These are phyloP conservation scores for Cepaea nemoralis DNA, from an alignment of 1,140 invertebrate genomes.

Conservation along the genomic window DNA sequence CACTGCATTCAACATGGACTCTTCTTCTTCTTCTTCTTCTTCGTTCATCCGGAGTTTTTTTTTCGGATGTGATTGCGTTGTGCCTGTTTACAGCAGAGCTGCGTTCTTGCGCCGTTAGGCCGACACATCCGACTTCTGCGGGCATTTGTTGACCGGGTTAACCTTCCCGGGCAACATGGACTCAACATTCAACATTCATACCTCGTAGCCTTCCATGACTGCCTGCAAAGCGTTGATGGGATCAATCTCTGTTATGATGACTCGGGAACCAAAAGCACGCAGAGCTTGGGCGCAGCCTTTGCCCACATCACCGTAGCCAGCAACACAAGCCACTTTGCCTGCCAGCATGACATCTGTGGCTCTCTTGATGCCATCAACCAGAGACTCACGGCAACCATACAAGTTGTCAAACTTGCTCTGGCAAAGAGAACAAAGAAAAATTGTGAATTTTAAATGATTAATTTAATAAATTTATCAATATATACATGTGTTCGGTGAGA, in stretches of 20 bases:
- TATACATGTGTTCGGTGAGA: no score
- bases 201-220: constrained; percentile 90
- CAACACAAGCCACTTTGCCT: constrained; percentile 97
- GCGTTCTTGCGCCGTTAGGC: no score
- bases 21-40: no score
- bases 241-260: constrained; percentile 98
- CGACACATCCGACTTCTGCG: no score
- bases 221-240: constrained; percentile 99
- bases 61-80: no score
- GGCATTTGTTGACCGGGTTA: no score
- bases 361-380: constrained; percentile 98
- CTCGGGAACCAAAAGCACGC: constrained; percentile 92
- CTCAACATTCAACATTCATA: not conserved
- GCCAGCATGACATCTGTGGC: constrained; percentile 99
- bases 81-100: no score
- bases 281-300: constrained; percentile 98
- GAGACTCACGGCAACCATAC: constrained; percentile 97
- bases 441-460: no score
- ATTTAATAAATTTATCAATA: no score
- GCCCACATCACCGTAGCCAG: constrained; percentile 99
- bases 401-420: constrained; percentile 99
- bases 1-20: no score
- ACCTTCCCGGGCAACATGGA: no score
- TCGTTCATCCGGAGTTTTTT: no score
- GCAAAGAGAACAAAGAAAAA: not conserved